Conservation (phyloP, 2,113 vertebrate species). For the Galeopterus variegatus region DNA sequence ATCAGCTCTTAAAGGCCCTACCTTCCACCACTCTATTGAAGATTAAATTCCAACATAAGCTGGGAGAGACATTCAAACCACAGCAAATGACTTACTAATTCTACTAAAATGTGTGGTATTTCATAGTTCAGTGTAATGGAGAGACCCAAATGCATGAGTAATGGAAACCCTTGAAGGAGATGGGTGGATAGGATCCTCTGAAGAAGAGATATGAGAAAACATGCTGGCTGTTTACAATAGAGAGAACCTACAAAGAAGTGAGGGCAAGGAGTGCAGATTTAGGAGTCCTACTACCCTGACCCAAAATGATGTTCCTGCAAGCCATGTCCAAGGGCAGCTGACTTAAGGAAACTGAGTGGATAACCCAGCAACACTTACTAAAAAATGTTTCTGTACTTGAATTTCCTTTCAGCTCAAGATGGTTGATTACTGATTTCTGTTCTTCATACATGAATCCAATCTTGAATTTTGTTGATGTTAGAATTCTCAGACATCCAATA, state of each 20-base stretch:
- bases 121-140: neutral
- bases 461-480: neutral
- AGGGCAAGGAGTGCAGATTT: neutral
- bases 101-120: neutral
- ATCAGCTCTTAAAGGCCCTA: no score
- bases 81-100: neutral
- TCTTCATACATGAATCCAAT: neutral
- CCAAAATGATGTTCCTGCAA: neutral
- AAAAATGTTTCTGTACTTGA: neutral
- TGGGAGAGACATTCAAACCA: no score
- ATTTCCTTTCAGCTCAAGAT: neutral
- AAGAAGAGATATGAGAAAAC: neutral
- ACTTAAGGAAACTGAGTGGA: neutral
- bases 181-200: neutral
- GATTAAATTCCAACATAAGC: no score
- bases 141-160: neutral
- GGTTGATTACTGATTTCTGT: neutral
- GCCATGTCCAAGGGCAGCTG: neutral
- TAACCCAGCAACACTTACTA: neutral
- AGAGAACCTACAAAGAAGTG: neutral
- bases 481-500: neutral
- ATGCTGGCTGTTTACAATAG: neutral
- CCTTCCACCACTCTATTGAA: no score
- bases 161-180: neutral
- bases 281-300: neutral